phyloP scores from a whole-genome alignment of 2,888 invertebrate genomes.

The Lamellibrachia satsuma region DNA sequence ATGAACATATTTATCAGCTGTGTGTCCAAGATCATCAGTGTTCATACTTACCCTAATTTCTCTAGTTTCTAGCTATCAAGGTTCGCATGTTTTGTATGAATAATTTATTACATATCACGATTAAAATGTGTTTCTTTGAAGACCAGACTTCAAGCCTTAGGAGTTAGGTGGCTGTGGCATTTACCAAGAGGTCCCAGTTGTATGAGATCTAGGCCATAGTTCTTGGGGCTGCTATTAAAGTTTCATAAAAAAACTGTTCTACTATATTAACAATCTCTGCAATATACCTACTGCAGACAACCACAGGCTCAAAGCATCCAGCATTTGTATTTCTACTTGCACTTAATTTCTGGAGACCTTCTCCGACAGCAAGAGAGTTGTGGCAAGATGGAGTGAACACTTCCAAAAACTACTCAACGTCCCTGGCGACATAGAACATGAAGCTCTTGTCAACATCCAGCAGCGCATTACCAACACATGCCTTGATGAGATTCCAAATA shows the following conservation, averaged over 20 bases:
- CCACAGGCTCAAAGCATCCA: background rate
- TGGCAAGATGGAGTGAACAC: no score
- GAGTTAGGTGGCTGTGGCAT: background rate
- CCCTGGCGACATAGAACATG: no score
- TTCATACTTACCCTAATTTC: background rate
- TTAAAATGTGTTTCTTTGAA: background rate
- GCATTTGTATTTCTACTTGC: background rate
- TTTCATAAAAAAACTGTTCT: background rate
- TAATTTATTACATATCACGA: background rate
- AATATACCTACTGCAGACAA: background rate
- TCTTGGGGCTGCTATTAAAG: background rate
- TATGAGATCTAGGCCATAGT: background rate
- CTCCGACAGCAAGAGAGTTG: no score
- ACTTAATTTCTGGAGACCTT: no score
- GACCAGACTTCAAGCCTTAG: background rate
- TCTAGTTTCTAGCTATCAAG: background rate
- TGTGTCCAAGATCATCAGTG: background rate
- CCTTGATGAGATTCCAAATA: no score
- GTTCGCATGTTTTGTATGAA: background rate
- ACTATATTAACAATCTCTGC: background rate
- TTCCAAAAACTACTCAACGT: no score
- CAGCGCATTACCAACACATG: no score
- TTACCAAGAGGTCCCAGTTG: background rate
- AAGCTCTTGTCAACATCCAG: no score
- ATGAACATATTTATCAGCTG: background rate